Evolutionary conservation across 2,888 invertebrate species (phyloP), one percentile per base, ranked within the genome.

Genomic region (Gymnoscelis rufifasciata): DNA sequence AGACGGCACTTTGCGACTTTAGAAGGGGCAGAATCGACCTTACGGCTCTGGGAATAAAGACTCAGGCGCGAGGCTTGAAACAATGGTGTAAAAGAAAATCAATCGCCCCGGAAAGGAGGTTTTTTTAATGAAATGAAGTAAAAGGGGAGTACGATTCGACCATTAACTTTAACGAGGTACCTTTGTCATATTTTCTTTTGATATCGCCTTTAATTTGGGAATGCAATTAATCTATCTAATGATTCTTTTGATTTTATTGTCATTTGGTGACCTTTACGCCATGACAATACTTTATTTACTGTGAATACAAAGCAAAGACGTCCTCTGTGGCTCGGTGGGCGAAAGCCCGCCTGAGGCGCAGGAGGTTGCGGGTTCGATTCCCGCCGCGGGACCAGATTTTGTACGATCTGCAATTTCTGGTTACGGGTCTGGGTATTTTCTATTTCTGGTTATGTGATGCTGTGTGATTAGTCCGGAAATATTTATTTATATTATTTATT

Each of bases 161-260:
- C 79, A 78, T 84, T 84, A 77, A 68, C 64, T 73, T 75, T 83
- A 84, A 82, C 76, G 83, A 83, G 76, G 60, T 63, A 77, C 74
- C 80, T 80, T 82, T 83, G 80, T 84, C 82, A 84, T 83, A 81
- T 82, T 83, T 76, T 75, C 80, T 80, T 83, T 82, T 74, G 72
- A 74, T 71, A 70, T 64, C 62, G 68, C 55, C 56, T 63, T 58
- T 73, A 65, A 78, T 75, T 75, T 67, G 56, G 64, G 57, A 62
- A 64, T 69, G 70, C 72, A 75, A 80, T 80, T 79, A 78, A 76
- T 73, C 66, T 64, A 60, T 56, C 52, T 52, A 56, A 48, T 51
- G 57, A 48, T 53, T 62, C 60, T 53, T 49, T 58, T 57, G 53
- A 60, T 55, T 51, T 54, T 57, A 43, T 45, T 43, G 47, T 8